phyloP scores from a whole-genome alignment of 2,797 vertebrate genomes.

The Chaetophractus vellerosus region DNA sequence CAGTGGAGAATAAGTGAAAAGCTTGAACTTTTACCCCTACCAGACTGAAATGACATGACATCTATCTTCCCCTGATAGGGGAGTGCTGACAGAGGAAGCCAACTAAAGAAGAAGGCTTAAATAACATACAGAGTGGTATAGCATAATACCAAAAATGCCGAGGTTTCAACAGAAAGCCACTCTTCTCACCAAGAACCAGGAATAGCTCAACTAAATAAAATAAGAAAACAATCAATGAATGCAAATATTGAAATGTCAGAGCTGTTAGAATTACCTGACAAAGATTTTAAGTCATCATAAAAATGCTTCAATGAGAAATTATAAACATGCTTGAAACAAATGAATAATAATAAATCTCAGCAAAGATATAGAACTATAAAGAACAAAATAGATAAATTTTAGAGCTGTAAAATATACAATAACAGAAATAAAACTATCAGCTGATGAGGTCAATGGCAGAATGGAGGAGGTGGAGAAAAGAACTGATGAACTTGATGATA shows the following conservation, averaged over 20 bases:
- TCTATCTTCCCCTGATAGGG: not conserved
- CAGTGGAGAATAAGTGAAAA: not conserved
- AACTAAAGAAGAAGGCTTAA: not conserved
- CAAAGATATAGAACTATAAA: not conserved
- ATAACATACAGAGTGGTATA: not conserved
- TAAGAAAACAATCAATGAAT: not conserved
- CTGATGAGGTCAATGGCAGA: not conserved
- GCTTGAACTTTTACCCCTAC: not conserved
- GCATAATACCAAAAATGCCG: not conserved
- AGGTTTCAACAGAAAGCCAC: not conserved
- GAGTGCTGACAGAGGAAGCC: not conserved
- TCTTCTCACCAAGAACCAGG: not conserved
- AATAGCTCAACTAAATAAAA: not conserved
- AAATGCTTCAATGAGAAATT: not conserved
- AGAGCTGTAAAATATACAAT: not conserved
- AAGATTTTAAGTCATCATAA: not conserved
- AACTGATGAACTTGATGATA: too few species aligned
- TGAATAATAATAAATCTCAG: not conserved
- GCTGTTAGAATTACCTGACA: not conserved
- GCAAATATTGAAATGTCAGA: not conserved
- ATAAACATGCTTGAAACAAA: not conserved
- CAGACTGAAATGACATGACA: not conserved
- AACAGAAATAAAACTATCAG: not conserved
- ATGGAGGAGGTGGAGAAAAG: not conserved
- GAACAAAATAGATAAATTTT: not conserved